Evolutionary conservation across 92 coral and sea anemone species (phyloP).

Genomic region (Parazoanthus swiftii): DNA sequence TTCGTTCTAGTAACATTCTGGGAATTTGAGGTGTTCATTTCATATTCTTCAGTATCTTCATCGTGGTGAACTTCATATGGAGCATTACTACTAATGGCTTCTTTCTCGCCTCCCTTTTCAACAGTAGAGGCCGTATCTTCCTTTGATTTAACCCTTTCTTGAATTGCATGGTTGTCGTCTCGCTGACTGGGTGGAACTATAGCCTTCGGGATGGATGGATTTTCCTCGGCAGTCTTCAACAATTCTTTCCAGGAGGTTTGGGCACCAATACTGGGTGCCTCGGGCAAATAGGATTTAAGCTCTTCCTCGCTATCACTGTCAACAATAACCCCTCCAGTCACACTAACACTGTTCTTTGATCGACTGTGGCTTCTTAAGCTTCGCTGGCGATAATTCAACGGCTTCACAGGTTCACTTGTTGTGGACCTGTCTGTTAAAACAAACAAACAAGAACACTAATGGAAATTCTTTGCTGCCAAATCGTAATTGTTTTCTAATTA

Average conservation of each 20-base stretch:
- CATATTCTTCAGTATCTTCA: not conserved
- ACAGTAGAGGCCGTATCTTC: not conserved
- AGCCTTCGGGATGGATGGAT: not conserved
- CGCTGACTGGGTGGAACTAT: not conserved
- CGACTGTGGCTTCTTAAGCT: slow-evolving; percentile 36
- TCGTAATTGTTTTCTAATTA: too few relatives aligned
- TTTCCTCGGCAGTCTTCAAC: not conserved
- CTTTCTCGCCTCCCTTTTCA: not conserved
- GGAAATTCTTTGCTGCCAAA: too few relatives aligned
- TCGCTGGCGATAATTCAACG: slow-evolving; percentile 25
- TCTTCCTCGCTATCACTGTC: slow-evolving; percentile 30
- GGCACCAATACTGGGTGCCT: not conserved
- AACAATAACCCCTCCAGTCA: not conserved
- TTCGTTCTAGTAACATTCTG: not conserved
- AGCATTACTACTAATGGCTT: not conserved
- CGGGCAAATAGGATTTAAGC: not conserved
- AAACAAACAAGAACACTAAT: not conserved
- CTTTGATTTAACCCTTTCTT: not conserved
- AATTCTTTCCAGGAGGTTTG: slow-evolving; percentile 1
- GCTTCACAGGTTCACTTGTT: not conserved
- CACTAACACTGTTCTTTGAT: not conserved
- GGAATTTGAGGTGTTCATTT: not conserved
- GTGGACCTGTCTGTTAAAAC: not conserved
- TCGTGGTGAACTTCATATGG: not conserved
- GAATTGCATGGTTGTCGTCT: not conserved